These are phyloP conservation scores for Aleiodes alternator DNA, from an alignment of 2,888 invertebrate species.

Conservation along the genomic window DNA sequence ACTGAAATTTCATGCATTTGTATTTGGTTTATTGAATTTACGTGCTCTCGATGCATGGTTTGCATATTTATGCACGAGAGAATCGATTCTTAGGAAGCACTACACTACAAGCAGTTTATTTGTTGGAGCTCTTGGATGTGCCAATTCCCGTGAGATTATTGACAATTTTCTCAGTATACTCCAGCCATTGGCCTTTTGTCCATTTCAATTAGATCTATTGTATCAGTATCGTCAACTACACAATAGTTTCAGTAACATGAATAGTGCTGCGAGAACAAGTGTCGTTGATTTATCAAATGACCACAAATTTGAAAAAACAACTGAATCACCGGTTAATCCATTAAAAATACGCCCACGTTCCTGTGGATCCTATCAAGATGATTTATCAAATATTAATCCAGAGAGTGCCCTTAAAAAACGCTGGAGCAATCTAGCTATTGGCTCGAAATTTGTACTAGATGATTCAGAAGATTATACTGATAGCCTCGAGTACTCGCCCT, in stretches of 20 bases:
- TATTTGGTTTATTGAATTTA: constrained; percentile 89
- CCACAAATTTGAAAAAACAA: constrained; percentile 57
- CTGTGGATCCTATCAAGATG: constrained; percentile 81
- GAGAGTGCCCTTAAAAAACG: constrained; percentile 79
- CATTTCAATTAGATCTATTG: constrained; percentile 88
- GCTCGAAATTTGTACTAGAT: constrained; percentile 81
- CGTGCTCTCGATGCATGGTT: constrained; percentile 94
- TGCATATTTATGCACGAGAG: constrained; percentile 89
- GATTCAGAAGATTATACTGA: constrained; percentile 85
- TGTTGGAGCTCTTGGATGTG: constrained; percentile 78
- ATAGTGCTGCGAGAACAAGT: constrained; percentile 75
- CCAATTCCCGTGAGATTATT: constrained; percentile 77
- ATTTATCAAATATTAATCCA: constrained; percentile 77
- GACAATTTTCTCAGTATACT: constrained; percentile 86
- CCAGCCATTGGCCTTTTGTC: constrained; percentile 86
- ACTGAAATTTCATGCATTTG: constrained; percentile 92
- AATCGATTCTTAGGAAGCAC: constrained; percentile 87
- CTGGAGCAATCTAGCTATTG: constrained; percentile 82
- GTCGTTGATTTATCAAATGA: constrained; percentile 57
- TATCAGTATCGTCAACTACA: constrained; percentile 87
- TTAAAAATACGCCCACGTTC: constrained; percentile 82
- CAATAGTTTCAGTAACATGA: constrained; percentile 84
- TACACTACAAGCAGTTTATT: constrained; percentile 87
- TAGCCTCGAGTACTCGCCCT: constrained; percentile 81
- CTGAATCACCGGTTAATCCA: constrained; percentile 63